Evolutionary conservation across 2,113 vertebrate species (phyloP).

Genomic region (Cinclus cinclus): DNA sequence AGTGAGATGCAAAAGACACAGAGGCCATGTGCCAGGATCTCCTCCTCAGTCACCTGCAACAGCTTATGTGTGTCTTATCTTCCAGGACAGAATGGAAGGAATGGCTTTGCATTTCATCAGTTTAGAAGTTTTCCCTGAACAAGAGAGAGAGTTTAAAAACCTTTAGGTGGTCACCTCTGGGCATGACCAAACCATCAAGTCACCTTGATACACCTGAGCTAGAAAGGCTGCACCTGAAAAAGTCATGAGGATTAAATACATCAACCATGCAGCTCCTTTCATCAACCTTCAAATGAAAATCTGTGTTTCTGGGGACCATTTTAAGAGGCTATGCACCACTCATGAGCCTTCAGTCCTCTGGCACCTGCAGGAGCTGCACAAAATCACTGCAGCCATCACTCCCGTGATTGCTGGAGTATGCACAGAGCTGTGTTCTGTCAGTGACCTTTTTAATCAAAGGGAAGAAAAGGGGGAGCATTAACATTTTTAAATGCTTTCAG

Average conservation of each 20-base stretch:
- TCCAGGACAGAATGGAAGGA: background rate
- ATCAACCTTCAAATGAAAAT: background rate
- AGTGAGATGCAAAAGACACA: background rate
- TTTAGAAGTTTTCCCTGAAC: background rate
- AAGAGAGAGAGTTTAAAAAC: background rate
- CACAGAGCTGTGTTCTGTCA: background rate
- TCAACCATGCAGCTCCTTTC: background rate
- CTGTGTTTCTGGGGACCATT: background rate
- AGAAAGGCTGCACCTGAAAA: background rate
- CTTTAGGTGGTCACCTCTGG: background rate
- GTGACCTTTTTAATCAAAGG: conserved; percentile 29
- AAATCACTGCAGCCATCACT: background rate
- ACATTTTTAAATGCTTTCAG: conserved; percentile 37
- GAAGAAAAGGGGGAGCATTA: background rate
- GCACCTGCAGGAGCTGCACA: background rate
- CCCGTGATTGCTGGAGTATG: rapidly evolving
- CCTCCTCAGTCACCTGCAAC: background rate
- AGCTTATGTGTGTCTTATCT: background rate
- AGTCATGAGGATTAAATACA: background rate
- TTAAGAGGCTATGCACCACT: background rate
- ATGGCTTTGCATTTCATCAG: background rate
- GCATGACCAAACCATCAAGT: background rate
- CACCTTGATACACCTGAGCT: rapidly evolving
- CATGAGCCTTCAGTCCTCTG: background rate
- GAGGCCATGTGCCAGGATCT: rapidly evolving